Evolutionary conservation across 2,113 vertebrate genomes (phyloP).

Genomic region (Engraulis encrasicolus): DNA sequence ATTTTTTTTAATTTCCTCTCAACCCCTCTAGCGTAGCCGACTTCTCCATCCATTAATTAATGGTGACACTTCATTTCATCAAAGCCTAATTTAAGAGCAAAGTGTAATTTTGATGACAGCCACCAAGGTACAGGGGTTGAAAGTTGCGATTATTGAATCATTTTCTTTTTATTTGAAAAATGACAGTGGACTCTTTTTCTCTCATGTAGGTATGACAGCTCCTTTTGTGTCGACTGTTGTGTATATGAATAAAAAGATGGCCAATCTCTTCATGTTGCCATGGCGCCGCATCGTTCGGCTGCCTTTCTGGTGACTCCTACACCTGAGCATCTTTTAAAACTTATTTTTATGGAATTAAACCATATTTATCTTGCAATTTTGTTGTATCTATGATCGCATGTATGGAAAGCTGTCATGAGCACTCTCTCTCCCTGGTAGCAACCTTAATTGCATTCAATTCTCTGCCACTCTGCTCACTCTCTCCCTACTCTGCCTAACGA

Average conservation of each 20-base stretch:
- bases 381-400: too few species aligned
- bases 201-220: neutral
- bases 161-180: neutral
- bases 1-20: neutral
- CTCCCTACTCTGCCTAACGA: too few species aligned
- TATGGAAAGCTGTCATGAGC: too few species aligned
- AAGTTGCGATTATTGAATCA: neutral
- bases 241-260: neutral
- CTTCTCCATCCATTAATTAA: neutral
- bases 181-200: neutral
- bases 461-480: too few species aligned
- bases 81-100: neutral
- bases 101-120: constrained; percentile 16
- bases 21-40: neutral
- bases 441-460: too few species aligned
- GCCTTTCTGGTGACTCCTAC: too few species aligned
- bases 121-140: neutral
- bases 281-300: too few species aligned
- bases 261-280: too few species aligned
- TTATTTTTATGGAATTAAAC: too few species aligned
- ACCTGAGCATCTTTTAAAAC: constrained; percentile 48
- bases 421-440: too few species aligned
- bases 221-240: neutral
- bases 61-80: neutral
- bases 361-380: too few species aligned